Conservation (phyloP, 1,140 invertebrate genomes). For the Macrotrachela quadricornifera region DNA sequence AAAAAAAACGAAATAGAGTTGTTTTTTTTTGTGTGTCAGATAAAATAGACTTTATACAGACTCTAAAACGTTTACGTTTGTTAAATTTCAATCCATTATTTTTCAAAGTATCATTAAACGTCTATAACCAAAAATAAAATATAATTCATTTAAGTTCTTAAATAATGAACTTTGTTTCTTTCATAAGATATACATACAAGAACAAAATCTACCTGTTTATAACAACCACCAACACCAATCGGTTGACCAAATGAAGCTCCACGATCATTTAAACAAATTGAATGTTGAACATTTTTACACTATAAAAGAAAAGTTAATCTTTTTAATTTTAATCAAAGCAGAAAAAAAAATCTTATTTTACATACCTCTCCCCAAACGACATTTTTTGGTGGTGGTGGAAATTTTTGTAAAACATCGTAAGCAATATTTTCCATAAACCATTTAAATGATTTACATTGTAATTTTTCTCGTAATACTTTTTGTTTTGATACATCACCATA, state of each 20-base stretch:
- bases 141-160: too few species aligned
- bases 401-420: constrained; percentile 77
- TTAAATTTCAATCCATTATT: too few species aligned
- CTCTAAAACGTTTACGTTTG: too few species aligned
- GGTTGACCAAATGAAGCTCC: constrained; percentile 7
- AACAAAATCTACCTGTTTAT: constrained; percentile 4
- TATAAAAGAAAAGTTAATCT: not conserved
- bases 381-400: constrained; percentile 78
- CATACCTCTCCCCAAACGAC: constrained; percentile 70
- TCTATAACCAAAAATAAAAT: too few species aligned
- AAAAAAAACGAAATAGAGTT: too few species aligned
- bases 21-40: too few species aligned
- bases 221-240: constrained; percentile 5
- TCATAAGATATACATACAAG: too few species aligned
- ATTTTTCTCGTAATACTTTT: constrained; percentile 16
- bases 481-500: constrained; percentile 60
- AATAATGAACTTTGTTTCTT: too few species aligned
- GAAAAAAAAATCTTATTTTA: not conserved
- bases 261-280: constrained; percentile 2
- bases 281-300: constrained; percentile 3
- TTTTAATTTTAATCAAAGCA: too few species aligned
- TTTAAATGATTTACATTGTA: constrained; percentile 70
- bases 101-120: too few species aligned
- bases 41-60: too few species aligned
- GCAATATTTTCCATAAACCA: constrained; percentile 97